phyloP scores from a whole-genome alignment of 2,888 invertebrate genomes.

The Epirrita christyi region DNA sequence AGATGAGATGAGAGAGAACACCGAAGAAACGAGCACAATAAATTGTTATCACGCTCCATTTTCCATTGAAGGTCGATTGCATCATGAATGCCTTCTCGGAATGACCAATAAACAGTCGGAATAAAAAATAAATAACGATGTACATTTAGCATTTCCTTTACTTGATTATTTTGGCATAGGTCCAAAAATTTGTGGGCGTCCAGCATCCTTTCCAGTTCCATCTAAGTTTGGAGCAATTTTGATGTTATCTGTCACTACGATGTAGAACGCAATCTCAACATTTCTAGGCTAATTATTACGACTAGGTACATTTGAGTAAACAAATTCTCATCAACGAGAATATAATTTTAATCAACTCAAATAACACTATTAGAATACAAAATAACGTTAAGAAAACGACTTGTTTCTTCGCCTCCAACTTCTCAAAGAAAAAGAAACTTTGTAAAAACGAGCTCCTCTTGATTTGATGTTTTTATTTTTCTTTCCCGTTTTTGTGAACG shows the following conservation, averaged over 20 bases:
- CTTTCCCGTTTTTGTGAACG: slow-evolving; percentile 35
- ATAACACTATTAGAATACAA: slow-evolving; percentile 22
- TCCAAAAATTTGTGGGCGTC: slow-evolving; percentile 63
- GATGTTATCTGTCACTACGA: slow-evolving; percentile 50
- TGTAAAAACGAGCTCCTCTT: slow-evolving; percentile 27
- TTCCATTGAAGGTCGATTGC: slow-evolving; percentile 63
- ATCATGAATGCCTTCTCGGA: slow-evolving; percentile 51
- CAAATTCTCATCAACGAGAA: slow-evolving; percentile 14
- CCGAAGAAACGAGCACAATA: slow-evolving; percentile 34
- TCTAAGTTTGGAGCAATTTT: slow-evolving; percentile 53
- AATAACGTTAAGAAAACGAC: slow-evolving; percentile 31
- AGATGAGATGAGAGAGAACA: slow-evolving; percentile 24
- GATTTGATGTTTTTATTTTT: slow-evolving; percentile 40
- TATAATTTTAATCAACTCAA: slow-evolving; percentile 28
- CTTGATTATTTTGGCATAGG: slow-evolving; percentile 73
- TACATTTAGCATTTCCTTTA: slow-evolving; percentile 60
- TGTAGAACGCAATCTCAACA: slow-evolving; percentile 22
- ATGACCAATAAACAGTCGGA: slow-evolving; percentile 60
- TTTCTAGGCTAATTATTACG: slow-evolving; percentile 11
- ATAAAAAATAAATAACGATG: slow-evolving; percentile 66
- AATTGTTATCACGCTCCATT: slow-evolving; percentile 51
- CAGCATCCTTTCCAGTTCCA: slow-evolving; percentile 51
- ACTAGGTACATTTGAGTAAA: slow-evolving; percentile 6
- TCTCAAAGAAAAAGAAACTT: slow-evolving; percentile 31
- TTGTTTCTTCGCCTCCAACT: slow-evolving; percentile 32